These are phyloP conservation scores for Acanthiza pusilla DNA, from an alignment of 2,797 vertebrate genomes.

Conservation along the genomic window DNA sequence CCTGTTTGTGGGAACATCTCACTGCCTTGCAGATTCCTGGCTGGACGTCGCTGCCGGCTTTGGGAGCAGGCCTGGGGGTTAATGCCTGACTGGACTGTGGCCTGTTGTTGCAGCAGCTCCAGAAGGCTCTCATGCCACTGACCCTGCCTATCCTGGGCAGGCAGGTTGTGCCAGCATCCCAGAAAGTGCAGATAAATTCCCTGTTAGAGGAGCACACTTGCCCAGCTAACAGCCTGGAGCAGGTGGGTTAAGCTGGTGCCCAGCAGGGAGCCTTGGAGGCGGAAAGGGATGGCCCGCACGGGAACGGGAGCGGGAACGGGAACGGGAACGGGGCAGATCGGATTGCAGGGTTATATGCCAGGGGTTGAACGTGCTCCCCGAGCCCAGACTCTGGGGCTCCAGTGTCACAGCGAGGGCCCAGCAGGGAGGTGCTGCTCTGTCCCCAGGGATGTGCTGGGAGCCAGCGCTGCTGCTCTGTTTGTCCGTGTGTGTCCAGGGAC, in stretches of 20 bases:
- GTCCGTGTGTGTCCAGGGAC: background rate
- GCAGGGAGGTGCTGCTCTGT: background rate
- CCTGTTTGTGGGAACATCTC: constrained; percentile 33
- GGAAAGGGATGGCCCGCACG: background rate
- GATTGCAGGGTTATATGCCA: constrained; percentile 51
- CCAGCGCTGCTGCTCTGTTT: background rate
- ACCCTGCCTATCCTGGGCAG: background rate
- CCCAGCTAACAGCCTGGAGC: background rate
- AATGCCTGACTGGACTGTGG: background rate
- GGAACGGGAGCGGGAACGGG: background rate
- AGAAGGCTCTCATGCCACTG: background rate
- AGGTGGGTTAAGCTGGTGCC: constrained; percentile 26
- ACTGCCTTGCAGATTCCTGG: background rate
- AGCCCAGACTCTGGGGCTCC: constrained; percentile 29
- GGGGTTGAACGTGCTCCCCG: constrained; percentile 30
- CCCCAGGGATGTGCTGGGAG: background rate
- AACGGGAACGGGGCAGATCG: background rate
- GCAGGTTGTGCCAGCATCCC: background rate
- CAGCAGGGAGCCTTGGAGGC: background rate
- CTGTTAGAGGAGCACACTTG: background rate
- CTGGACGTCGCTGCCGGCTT: background rate
- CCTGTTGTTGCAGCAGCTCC: background rate
- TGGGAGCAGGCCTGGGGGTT: background rate
- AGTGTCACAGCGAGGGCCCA: background rate
- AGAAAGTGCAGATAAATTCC: background rate